Conservation (phyloP, 1,140 invertebrate genomes). For the Belonocnema kinseyi region DNA sequence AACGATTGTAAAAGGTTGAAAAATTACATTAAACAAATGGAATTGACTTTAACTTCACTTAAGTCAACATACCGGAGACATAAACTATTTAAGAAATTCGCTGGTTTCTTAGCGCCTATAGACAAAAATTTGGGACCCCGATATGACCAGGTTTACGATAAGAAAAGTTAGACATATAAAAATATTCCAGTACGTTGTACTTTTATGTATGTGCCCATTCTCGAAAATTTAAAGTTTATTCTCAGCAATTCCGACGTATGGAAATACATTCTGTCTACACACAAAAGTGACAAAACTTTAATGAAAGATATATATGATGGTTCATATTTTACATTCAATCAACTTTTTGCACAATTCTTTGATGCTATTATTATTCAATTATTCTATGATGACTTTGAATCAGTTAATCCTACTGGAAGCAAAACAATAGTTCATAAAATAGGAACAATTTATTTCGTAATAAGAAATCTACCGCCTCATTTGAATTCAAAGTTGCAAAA, state of each 20-base stretch:
- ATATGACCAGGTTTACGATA: slow-evolving; percentile 30
- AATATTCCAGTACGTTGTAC: slow-evolving; percentile 25
- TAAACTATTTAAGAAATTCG: not conserved
- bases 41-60: not conserved
- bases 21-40: not conserved
- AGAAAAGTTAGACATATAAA: slow-evolving; percentile 30
- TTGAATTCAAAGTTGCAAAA: slow-evolving; percentile 46
- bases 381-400: slow-evolving; percentile 46
- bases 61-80: not conserved
- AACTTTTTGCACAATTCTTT: slow-evolving; percentile 34
- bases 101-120: slow-evolving; percentile 34
- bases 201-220: slow-evolving; percentile 41
- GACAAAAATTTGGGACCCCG: slow-evolving; percentile 34
- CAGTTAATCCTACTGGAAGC: slow-evolving; percentile 37
- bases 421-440: slow-evolving; percentile 46
- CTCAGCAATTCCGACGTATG: slow-evolving; percentile 1
- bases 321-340: slow-evolving; percentile 32
- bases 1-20: not conserved
- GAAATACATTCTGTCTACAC: not conserved
- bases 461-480: slow-evolving; percentile 45
- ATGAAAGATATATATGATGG: slow-evolving; percentile 39
- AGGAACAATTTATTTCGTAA: slow-evolving; percentile 42
- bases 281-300: not conserved
- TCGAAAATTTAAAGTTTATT: slow-evolving; percentile 41
- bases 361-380: no score